phyloP scores from a whole-genome alignment of 2,797 vertebrate species.

The Gallirallus australis region DNA sequence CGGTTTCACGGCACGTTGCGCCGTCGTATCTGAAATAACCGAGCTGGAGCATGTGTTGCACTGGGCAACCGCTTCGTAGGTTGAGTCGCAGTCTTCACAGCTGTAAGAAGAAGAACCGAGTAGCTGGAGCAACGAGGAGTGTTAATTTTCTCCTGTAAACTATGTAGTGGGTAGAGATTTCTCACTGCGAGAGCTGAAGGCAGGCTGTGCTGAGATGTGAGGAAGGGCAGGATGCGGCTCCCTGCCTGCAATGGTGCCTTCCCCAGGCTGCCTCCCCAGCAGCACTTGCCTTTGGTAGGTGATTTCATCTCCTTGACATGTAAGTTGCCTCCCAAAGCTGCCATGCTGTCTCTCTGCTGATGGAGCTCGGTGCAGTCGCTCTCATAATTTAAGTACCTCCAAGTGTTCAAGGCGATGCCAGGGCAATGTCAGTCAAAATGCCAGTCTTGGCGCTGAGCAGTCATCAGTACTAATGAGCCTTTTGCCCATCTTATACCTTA shows the following conservation, averaged over 20 bases:
- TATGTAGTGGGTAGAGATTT: neutral
- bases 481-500: neutral
- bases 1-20: neutral
- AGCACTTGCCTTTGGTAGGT: neutral
- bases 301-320: neutral
- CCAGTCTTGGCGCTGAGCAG: neutral
- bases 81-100: neutral
- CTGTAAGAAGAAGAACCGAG: neutral
- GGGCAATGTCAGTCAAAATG: neutral
- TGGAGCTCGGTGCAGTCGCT: neutral
- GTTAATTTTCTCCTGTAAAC: neutral
- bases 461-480: neutral
- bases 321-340: neutral
- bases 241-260: neutral
- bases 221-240: neutral
- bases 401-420: neutral
- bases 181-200: neutral
- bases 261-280: neutral
- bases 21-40: fast-evolving
- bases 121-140: neutral
- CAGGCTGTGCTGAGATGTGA: fast-evolving
- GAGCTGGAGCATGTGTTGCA: neutral
- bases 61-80: neutral
- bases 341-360: neutral
- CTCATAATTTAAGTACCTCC: neutral